These are phyloP conservation scores for Rhynchotus rufescens DNA, from an alignment of 2,797 vertebrate species.

Conservation along the genomic window DNA sequence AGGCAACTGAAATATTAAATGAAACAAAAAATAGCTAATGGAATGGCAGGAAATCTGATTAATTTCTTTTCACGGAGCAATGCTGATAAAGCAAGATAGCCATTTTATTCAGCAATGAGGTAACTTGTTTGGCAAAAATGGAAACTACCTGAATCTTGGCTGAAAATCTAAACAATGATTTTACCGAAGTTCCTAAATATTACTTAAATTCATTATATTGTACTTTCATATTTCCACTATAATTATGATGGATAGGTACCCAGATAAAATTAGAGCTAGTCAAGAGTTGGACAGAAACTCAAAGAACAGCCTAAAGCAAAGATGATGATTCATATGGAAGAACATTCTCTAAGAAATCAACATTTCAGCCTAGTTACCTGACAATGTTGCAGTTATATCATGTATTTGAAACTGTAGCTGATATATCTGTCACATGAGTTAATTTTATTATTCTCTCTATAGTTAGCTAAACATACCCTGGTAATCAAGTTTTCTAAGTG, in stretches of 20 bases:
- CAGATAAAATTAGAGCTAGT: not conserved
- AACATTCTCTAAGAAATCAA: not conserved
- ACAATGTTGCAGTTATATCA: not conserved
- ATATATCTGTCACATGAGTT: not conserved
- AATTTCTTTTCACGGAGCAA: conserved; percentile 6
- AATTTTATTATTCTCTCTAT: conserved; percentile 5
- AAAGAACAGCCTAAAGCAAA: conserved; percentile 23
- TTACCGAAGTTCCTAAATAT: not conserved
- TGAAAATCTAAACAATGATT: conserved; percentile 6
- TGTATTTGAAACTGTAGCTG: not conserved
- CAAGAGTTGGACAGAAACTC: not conserved
- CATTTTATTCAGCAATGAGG: conserved; percentile 33
- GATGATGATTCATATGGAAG: not conserved
- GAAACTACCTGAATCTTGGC: conserved; percentile 29
- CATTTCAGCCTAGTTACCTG: not conserved
- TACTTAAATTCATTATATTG: not conserved
- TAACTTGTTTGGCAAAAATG: conserved; percentile 57
- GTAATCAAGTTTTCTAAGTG: not conserved
- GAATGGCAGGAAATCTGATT: conserved; percentile 56
- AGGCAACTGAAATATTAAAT: conserved; percentile 58
- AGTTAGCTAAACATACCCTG: not conserved
- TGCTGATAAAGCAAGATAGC: conserved; percentile 50
- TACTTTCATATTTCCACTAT: not conserved
- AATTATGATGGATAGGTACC: not conserved
- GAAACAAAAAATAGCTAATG: conserved; percentile 11